phyloP scores from a whole-genome alignment of 1,140 invertebrate species.

The Elysia chlorotica region DNA sequence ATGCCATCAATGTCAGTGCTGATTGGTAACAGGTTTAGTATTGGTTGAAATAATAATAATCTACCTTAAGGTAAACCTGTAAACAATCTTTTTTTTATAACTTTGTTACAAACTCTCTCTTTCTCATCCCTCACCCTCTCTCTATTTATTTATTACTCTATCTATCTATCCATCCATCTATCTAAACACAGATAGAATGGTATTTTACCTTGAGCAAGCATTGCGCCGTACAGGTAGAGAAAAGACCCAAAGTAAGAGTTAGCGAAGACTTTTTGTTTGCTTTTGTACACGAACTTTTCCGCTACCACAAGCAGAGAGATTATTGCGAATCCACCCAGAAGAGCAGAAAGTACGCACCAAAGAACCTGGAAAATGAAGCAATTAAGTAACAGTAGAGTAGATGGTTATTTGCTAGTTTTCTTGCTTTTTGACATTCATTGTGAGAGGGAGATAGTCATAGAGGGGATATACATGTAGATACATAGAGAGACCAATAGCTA shows the following conservation, averaged over 20 bases:
- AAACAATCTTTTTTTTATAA: too few species aligned
- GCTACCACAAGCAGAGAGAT: not conserved
- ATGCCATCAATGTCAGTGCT: too few species aligned
- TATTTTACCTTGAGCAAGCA: conserved; percentile 4
- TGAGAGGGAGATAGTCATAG: too few species aligned
- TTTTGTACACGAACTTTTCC: not conserved
- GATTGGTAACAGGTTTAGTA: too few species aligned
- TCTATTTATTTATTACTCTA: not conserved
- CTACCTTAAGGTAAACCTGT: too few species aligned
- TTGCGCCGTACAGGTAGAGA: conserved; percentile 1
- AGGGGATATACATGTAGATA: too few species aligned
- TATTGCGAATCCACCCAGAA: not conserved
- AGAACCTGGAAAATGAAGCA: not conserved
- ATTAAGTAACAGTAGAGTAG: not conserved
- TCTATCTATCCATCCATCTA: not conserved
- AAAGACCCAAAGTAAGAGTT: not conserved
- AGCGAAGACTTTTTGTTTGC: not conserved
- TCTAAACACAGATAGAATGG: not conserved
- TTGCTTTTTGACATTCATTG: too few species aligned
- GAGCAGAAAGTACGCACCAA: not conserved
- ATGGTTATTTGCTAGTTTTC: too few species aligned
- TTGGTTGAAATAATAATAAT: too few species aligned
- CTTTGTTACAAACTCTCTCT: too few species aligned
- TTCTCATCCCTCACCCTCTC: too few species aligned
- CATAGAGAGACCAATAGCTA: too few species aligned